Conservation (phyloP, 2,888 invertebrate genomes). For the Mythimna pallens region DNA sequence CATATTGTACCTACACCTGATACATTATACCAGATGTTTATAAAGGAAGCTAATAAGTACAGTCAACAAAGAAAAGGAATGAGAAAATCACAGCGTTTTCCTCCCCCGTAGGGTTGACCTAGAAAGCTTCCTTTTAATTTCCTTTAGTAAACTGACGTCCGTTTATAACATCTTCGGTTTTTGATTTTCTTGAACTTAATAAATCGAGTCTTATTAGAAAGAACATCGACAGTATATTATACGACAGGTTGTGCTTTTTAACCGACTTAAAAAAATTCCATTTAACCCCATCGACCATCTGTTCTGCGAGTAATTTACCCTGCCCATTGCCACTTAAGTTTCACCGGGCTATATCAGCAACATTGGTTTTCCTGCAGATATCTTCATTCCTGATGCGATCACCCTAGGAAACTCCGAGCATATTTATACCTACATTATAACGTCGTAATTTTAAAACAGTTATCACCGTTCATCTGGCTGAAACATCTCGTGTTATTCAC, state of each 20-base stretch:
- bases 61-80: slow-evolving; percentile 27
- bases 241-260: too few relatives aligned
- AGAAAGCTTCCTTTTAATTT: slow-evolving; percentile 24
- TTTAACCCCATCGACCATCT: too few relatives aligned
- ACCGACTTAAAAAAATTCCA: too few relatives aligned
- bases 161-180: neutral
- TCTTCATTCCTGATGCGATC: too few relatives aligned
- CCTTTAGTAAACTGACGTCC: neutral
- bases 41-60: slow-evolving; percentile 24
- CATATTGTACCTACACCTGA: neutral
- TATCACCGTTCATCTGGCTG: slow-evolving; percentile 17
- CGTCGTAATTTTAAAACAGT: slow-evolving; percentile 11
- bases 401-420: too few relatives aligned
- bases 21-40: slow-evolving; percentile 17
- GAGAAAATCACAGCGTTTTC: slow-evolving; percentile 13
- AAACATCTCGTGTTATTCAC: slow-evolving; percentile 20
- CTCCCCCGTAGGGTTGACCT: neutral
- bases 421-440: too few relatives aligned
- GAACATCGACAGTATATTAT: too few relatives aligned
- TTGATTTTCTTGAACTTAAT: neutral
- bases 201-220: too few relatives aligned
- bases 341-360: too few relatives aligned
- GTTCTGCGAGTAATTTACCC: too few relatives aligned
- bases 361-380: too few relatives aligned
- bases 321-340: too few relatives aligned